These are phyloP conservation scores for Nothoprocta pentlandii DNA, from an alignment of 2,113 vertebrate species.

Conservation along the genomic window DNA sequence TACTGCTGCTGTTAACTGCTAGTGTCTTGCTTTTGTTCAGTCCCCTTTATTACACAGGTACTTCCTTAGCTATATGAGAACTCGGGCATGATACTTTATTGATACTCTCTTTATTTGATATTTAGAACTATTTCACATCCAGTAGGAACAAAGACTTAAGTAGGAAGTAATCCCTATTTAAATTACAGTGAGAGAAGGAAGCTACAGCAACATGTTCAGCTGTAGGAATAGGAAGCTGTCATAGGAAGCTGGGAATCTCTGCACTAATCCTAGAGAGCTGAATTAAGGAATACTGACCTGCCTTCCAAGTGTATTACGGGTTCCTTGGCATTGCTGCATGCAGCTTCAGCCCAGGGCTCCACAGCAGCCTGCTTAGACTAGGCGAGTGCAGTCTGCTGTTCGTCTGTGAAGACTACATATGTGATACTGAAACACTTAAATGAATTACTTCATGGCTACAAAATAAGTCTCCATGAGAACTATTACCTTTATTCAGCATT, in stretches of 20 bases:
- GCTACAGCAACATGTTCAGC: background rate
- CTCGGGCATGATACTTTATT: background rate
- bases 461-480: background rate
- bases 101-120: too few relatives aligned
- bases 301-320: background rate
- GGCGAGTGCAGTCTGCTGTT: background rate
- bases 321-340: background rate
- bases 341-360: background rate
- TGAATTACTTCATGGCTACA: background rate
- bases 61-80: accelerated
- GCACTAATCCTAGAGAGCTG: background rate
- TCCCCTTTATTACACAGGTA: background rate
- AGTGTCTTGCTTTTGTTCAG: background rate
- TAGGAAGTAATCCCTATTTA: background rate
- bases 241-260: background rate
- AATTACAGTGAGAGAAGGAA: background rate
- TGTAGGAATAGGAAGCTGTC: background rate
- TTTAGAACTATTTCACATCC: background rate
- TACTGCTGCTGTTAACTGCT: background rate
- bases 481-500: background rate
- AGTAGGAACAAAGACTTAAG: background rate
- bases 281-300: background rate
- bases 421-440: background rate
- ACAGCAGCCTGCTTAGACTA: background rate
- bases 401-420: background rate